phyloP scores from a whole-genome alignment of 92 coral and sea anemone genomes.

The Zoanthus gigantus region DNA sequence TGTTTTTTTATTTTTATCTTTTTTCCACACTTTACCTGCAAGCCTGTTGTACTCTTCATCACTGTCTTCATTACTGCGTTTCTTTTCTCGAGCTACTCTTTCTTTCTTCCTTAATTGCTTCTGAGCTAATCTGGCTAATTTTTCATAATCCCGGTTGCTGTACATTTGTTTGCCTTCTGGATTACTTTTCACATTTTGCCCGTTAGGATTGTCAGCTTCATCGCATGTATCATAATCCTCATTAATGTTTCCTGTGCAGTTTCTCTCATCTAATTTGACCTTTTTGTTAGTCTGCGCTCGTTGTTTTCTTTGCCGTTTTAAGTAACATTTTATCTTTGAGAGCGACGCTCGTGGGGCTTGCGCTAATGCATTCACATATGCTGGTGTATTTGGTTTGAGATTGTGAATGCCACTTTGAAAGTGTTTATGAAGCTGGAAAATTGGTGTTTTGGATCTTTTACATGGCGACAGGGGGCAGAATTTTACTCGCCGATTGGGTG shows the following conservation, averaged over 20 bases:
- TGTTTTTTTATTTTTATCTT: conserved; percentile 15
- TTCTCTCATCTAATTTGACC: conserved; percentile 1
- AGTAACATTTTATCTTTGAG: conserved; percentile 26
- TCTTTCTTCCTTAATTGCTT: conserved; percentile 32
- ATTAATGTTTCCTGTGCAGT: conserved; percentile 15
- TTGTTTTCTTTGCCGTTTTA: conserved; percentile 22
- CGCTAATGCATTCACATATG: conserved; percentile 43
- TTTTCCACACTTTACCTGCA: conserved; percentile 33
- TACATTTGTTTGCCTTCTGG: conserved; percentile 48
- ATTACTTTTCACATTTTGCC: conserved; percentile 15
- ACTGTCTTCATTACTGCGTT: conserved; percentile 20
- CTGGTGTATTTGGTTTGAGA: conserved; percentile 43
- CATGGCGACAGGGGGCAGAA: conserved; percentile 56
- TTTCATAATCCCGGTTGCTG: conserved; percentile 47
- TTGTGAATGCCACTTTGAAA: conserved; percentile 46
- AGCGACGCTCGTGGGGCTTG: conserved; percentile 47
- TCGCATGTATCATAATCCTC: conserved; percentile 38
- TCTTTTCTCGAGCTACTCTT: conserved; percentile 3
- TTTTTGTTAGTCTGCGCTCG: conserved; percentile 32
- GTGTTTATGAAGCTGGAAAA: conserved; percentile 52
- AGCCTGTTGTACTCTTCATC: conserved; percentile 54
- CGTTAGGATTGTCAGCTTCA: conserved; percentile 35
- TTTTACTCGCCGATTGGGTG: conserved; percentile 28
- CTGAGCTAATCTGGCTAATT: conserved; percentile 42
- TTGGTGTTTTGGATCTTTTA: conserved; percentile 19